A percentile compares a stretch with the other conserved stretches of the same genome.
Evolutionary conservation across 1,140 invertebrate species (phyloP).

Genomic region (Leguminivora glycinivorella): DNA sequence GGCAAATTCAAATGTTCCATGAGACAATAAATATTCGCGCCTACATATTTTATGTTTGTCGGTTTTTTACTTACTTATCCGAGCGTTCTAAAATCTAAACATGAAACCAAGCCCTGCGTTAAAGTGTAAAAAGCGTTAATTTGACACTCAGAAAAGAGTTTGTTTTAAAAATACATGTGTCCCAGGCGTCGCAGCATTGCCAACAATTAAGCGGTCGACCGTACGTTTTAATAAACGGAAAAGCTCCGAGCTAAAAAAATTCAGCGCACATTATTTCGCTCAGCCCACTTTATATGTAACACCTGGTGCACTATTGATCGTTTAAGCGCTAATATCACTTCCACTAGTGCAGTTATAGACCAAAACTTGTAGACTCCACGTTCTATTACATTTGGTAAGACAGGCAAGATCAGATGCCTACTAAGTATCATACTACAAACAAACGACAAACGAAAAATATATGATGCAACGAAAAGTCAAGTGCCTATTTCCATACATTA

Average conservation of each 20-base stretch:
- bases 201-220: background rate
- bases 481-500: too few species aligned
- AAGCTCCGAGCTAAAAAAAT: conserved; percentile 14
- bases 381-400: background rate
- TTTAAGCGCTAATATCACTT: conserved; percentile 27
- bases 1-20: too few species aligned
- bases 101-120: too few species aligned
- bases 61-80: too few species aligned
- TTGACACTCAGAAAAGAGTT: background rate
- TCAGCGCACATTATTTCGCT: conserved; percentile 3
- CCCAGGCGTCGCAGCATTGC: background rate
- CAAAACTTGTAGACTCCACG: background rate
- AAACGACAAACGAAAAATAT: too few species aligned
- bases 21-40: too few species aligned
- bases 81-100: too few species aligned
- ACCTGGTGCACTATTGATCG: conserved; percentile 28
- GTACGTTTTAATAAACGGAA: conserved; percentile 1
- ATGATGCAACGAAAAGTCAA: too few species aligned
- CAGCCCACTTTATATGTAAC: conserved; percentile 23
- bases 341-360: conserved; percentile 5
- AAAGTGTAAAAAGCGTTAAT: background rate
- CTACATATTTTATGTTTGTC: too few species aligned
- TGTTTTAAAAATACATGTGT: background rate
- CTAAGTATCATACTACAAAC: too few species aligned
- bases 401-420: too few species aligned